Percentiles rank a stretch among this genome's conserved stretches.
phyloP scores from a whole-genome alignment of 2,113 vertebrate genomes.

The Syrmaticus mikado region DNA sequence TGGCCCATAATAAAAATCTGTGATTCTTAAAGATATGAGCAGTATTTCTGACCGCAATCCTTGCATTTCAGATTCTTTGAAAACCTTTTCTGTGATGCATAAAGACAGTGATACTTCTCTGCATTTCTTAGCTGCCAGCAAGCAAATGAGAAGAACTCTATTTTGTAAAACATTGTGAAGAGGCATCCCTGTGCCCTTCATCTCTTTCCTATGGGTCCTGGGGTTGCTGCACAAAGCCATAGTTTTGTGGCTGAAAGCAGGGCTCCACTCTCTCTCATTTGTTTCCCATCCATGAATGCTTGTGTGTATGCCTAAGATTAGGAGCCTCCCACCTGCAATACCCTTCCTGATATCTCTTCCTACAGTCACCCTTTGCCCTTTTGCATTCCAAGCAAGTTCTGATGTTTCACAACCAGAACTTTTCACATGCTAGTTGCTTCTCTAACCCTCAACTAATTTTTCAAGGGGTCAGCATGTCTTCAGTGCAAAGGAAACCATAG shows the following conservation, averaged over 20 bases:
- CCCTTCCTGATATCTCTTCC: rapidly evolving
- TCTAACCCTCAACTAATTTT: too few species aligned
- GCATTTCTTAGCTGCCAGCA: background rate
- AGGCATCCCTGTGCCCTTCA: background rate
- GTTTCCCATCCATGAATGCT: background rate
- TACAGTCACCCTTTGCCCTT: background rate
- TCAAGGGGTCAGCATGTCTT: background rate
- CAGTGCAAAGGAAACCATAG: background rate
- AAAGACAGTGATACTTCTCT: background rate
- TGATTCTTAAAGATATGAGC: background rate
- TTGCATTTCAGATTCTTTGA: background rate
- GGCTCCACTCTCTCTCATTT: background rate
- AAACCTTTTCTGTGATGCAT: background rate
- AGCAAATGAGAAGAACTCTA: background rate
- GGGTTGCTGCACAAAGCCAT: background rate
- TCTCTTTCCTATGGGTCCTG: background rate
- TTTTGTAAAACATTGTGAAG: background rate
- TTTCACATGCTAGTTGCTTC: background rate
- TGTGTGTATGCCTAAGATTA: rapidly evolving
- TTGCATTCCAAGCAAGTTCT: background rate
- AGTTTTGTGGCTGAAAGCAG: background rate
- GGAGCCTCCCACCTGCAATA: rapidly evolving
- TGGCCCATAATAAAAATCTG: background rate
- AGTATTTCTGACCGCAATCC: background rate
- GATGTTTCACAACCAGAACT: background rate